Evolutionary conservation across 2,113 vertebrate genomes (phyloP).

Genomic region (Zootoca vivipara): DNA sequence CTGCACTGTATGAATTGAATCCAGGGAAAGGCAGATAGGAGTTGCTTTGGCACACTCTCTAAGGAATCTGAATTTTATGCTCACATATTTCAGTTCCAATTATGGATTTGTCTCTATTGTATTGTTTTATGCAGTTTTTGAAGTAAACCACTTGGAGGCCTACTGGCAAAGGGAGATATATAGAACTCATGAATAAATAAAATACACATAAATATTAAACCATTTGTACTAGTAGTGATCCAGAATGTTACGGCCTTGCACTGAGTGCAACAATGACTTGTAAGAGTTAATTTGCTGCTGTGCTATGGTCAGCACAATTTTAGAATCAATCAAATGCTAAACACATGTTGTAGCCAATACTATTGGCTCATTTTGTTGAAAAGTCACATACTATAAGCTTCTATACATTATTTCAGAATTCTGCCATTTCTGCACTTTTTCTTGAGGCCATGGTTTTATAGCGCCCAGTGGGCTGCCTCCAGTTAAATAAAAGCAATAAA

Average conservation of each 20-base stretch:
- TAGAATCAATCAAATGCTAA: neutral
- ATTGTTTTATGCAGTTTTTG: too few species aligned
- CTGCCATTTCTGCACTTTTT: neutral
- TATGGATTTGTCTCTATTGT: too few species aligned
- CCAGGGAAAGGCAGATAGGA: too few species aligned
- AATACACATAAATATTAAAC: neutral
- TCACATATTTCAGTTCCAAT: neutral
- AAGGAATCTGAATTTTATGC: neutral
- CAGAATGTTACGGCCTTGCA: neutral
- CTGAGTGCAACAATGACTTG: neutral
- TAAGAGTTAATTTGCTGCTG: neutral
- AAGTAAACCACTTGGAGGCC: too few species aligned
- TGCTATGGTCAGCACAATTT: neutral
- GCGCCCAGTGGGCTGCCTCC: constrained; percentile 6
- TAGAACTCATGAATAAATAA: too few species aligned
- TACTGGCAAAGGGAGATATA: too few species aligned
- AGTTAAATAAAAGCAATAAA: constrained; percentile 42
- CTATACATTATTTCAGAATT: neutral
- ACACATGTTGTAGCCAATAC: neutral
- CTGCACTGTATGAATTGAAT: neutral
- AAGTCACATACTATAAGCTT: neutral
- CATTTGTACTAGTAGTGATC: neutral
- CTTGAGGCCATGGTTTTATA: neutral
- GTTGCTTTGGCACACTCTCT: neutral
- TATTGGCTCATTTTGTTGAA: neutral